A percentile compares a stretch with the other conserved stretches of the same genome.
Conservation (phyloP, 1,140 invertebrate species). For the Hylyphantes graminicola region DNA sequence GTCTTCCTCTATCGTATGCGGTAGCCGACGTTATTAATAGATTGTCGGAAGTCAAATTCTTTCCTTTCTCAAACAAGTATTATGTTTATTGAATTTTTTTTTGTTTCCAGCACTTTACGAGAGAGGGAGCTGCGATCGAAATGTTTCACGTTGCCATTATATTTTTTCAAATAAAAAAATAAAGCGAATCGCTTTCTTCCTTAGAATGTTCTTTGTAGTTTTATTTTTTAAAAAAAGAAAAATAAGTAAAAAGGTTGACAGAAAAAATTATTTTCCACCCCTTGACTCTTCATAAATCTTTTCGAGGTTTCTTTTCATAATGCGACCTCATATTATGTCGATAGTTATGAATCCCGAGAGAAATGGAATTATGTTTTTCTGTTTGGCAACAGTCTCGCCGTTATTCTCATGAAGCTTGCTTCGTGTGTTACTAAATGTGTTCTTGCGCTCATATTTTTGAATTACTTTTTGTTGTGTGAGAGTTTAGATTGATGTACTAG, state of each 20-base stretch:
- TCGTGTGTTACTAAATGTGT: no score
- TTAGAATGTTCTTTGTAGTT: conserved; percentile 14
- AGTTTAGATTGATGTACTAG: no score
- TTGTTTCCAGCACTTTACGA: not conserved
- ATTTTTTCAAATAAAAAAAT: not conserved
- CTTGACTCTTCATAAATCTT: conserved; percentile 43
- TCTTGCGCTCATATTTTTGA: no score
- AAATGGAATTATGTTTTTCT: not conserved
- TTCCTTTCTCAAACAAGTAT: conserved; percentile 21
- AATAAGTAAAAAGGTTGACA: not conserved
- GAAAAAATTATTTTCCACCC: not conserved
- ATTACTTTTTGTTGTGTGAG: no score
- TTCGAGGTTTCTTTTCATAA: conserved; percentile 1
- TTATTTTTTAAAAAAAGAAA: not conserved
- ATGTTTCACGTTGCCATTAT: not conserved
- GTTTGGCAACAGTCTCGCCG: no score
- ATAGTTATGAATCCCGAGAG: not conserved
- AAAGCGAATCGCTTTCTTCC: not conserved
- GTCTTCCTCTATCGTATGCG: not conserved
- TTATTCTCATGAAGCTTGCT: no score
- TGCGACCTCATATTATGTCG: not conserved
- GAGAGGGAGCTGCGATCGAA: not conserved
- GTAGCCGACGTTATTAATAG: conserved; percentile 44
- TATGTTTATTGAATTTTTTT: conserved; percentile 48
- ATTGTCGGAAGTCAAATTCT: conserved; percentile 44